Evolutionary conservation across 1,140 invertebrate species (phyloP), one percentile per base, ranked within the genome.

Genomic region (Euschistus heros): DNA sequence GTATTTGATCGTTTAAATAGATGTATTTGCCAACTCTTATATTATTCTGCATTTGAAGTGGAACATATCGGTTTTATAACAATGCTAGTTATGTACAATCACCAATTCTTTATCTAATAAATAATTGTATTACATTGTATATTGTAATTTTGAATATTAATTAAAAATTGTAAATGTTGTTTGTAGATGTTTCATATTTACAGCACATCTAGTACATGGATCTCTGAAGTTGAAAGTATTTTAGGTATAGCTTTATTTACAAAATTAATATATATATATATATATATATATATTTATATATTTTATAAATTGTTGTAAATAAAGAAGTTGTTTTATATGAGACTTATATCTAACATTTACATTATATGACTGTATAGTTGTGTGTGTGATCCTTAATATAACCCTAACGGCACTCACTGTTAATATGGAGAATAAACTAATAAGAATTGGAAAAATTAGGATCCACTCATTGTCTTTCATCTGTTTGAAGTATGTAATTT

Each of bases 31-130:
- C 33, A 37, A 37, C 33, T 10, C 33, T 37, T 37, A 10, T 37
- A 37, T 37, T 13, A 37, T 37, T 13, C 33, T 37, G 10, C 33
- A 37, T 37, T 37, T 37, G 33, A 37, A 37, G 33, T 37, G 33
- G 33, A 24, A 57, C 54, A 57, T 57, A 57, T 57, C 54, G 24
- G 18, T 57, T 57, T 57, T 57, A 6, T 57, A 57, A 57, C 54
- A 57, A 27, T 18, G 54, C 54, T 24, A 57, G 54, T 57, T 18
- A 5, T 14, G 54, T 54, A 24, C n/a, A 54, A 54, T 20, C 52
- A 54, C 8, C 18, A 57, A 22, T 20, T 20, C 47, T 14, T 50
- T 50, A 14, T 50, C 47, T 20, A 1, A 50, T 14, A 20, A n/a
- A 20, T 24, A 57, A 24, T 24, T 57, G 54, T 18, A 57, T 17